phyloP scores from a whole-genome alignment of 2,797 vertebrate species.

The Anguilla anguilla region DNA sequence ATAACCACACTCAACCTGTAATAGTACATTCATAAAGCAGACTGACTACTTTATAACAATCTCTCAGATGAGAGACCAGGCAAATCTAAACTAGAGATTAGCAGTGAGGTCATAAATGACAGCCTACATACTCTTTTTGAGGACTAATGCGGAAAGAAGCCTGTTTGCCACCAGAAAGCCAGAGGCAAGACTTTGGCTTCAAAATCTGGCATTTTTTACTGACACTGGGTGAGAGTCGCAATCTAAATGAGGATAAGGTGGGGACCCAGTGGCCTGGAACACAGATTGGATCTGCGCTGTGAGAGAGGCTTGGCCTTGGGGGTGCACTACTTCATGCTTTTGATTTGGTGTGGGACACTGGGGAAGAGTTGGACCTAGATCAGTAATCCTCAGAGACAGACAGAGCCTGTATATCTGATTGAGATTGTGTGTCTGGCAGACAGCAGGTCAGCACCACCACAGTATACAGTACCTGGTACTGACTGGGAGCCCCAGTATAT shows the following conservation, averaged over 20 bases:
- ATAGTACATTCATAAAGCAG: background rate
- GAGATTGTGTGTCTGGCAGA: conserved; percentile 1
- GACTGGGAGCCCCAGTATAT: background rate
- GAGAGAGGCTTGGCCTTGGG: background rate
- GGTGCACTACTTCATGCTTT: background rate
- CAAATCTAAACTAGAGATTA: background rate
- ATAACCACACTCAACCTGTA: background rate
- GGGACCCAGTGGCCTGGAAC: background rate
- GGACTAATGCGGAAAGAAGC: background rate
- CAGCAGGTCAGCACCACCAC: background rate
- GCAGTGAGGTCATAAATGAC: background rate
- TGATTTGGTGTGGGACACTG: background rate
- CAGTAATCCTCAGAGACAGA: background rate
- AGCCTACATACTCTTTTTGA: background rate
- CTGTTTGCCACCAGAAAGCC: background rate
- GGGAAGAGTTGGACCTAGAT: background rate
- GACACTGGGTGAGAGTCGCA: background rate
- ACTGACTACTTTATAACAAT: background rate
- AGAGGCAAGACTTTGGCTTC: background rate
- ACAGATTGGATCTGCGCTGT: background rate
- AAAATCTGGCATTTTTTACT: background rate
- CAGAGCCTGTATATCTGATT: background rate
- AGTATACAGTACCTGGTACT: background rate
- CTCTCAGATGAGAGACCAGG: background rate
- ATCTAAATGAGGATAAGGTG: background rate